These are phyloP conservation scores for Penaeus chinensis DNA, from an alignment of 1,140 invertebrate genomes.

Conservation along the genomic window DNA sequence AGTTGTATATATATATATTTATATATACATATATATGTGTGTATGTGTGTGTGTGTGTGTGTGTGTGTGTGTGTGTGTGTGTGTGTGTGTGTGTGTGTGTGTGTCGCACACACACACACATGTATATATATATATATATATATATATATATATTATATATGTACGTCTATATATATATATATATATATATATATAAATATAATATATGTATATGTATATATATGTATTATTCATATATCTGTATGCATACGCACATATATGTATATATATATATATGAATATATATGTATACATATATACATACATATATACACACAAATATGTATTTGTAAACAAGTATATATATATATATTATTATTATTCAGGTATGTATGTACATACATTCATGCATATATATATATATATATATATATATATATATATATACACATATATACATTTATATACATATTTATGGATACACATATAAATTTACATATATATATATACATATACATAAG, in stretches of 20 bases:
- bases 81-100: too few relatives aligned
- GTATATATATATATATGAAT: background rate
- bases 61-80: too few relatives aligned
- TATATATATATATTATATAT: too few relatives aligned
- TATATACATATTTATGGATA: constrained; percentile 1
- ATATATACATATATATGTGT: background rate
- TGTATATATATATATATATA: background rate
- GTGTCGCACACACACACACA: too few relatives aligned
- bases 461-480: background rate
- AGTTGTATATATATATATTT: background rate
- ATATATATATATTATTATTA: background rate
- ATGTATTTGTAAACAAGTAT: background rate
- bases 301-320: background rate
- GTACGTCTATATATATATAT: too few relatives aligned
- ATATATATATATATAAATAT: background rate
- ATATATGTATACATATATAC: background rate
- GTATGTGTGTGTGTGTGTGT: too few relatives aligned
- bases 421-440: constrained; percentile 1
- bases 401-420: background rate
- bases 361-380: background rate
- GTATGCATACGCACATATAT: background rate
- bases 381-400: background rate
- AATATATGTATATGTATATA: too few relatives aligned
- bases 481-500: background rate
- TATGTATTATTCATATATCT: background rate